Evolutionary conservation across 2,888 invertebrate genomes (phyloP), one percentile per base, ranked within the genome.

Genomic region (Lithodes maja): DNA sequence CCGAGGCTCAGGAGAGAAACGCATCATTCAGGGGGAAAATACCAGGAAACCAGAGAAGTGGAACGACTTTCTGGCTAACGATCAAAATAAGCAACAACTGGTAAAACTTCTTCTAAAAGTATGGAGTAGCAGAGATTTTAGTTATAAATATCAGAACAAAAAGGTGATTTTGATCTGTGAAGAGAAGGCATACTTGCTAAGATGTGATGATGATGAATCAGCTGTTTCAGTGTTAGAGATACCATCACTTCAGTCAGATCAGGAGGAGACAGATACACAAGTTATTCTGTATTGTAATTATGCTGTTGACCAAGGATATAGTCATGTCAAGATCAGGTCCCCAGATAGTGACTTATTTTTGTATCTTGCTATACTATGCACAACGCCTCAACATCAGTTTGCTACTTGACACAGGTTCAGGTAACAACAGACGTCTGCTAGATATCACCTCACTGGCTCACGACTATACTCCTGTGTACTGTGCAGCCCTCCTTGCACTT

Each of bases 311-410:
- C 74, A 74, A n/a, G 74, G 33, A 5, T 74, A 74, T 74, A n/a
- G 74, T n/a, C 5, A 7, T 15, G 74, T 74, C 5, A 7, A n/a
- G 5, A 74, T 74, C 74, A 7, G 74, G 5, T 15, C 12, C 74
- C 74, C 74, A 17, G 74, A 74, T 74, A 12, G 74, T 74, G 74
- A n/a, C n/a, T 5, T 74, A 17, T 74, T 74, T 0, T 74, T 74
- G n/a, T n/a, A 74, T 74, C 74, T 3, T 74, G 74, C 74, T 74
- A 74, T n/a, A 74, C n/a, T n/a, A 74, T 17, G 7, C 74, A 74
- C n/a, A 7, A 74, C 5, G n/a, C 12, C 5, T 74, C n/a, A n/a
- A 78, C 9, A 78, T 78, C 49, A 78, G 49, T 50, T 33, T 78
- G 49, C 52, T 78, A 3, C 49, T 78, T 78, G 78, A 49, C 33